Evolutionary conservation across 1,140 invertebrate species (phyloP).

Genomic region (Linepithema humile): DNA sequence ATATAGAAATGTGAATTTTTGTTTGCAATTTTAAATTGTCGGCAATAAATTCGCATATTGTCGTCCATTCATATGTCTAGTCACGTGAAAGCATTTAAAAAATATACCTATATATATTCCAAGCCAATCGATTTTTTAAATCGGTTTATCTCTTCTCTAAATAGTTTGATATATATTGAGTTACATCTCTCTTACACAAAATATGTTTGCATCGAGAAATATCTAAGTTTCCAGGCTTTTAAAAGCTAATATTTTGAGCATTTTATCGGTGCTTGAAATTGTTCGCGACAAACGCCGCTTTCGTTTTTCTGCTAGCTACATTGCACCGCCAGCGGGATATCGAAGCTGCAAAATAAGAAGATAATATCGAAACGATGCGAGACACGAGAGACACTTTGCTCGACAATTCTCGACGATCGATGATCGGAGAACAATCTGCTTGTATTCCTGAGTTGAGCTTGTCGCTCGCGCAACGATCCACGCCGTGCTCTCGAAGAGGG

Average conservation of each 20-base stretch:
- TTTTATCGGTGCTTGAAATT: slow-evolving; percentile 6
- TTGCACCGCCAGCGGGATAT: background rate
- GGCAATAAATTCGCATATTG: slow-evolving; percentile 6
- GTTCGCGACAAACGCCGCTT: background rate
- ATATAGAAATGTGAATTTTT: background rate
- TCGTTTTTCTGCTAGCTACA: background rate
- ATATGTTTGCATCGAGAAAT: too few relatives aligned
- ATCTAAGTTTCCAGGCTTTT: background rate
- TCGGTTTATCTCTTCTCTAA: background rate
- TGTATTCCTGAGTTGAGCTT: background rate
- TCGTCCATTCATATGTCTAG: background rate
- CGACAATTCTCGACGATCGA: background rate
- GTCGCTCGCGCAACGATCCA: slow-evolving; percentile 35
- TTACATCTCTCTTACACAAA: background rate
- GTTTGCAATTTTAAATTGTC: background rate
- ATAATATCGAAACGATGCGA: background rate
- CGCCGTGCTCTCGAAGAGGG: background rate
- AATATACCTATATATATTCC: background rate
- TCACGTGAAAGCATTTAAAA: background rate
- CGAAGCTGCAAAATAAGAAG: background rate
- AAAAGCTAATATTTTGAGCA: background rate
- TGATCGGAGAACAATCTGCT: background rate
- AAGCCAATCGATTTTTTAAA: background rate
- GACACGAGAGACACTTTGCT: background rate
- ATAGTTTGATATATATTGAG: slow-evolving; percentile 24